Percentiles rank a stretch among this genome's conserved stretches.
Conservation (phyloP, 2,797 vertebrate species). For the Danio tinwini region DNA sequence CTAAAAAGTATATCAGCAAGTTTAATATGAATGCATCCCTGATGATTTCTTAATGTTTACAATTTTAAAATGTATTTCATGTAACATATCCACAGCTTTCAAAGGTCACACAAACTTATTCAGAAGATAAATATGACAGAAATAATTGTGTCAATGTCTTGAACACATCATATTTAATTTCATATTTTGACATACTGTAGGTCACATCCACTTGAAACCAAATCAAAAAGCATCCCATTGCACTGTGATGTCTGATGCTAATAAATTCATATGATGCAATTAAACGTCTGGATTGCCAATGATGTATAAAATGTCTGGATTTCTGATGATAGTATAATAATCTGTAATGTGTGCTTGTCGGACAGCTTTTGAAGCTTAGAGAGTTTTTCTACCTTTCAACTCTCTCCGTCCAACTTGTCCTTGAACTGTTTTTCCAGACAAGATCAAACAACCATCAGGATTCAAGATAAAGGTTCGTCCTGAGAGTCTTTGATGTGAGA, state of each 20-base stretch:
- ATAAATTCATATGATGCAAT: constrained; percentile 18
- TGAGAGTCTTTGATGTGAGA: constrained; percentile 26
- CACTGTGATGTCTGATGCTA: background rate
- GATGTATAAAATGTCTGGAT: background rate
- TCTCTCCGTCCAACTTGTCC: constrained; percentile 9
- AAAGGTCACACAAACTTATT: background rate
- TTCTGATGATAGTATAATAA: constrained; percentile 2
- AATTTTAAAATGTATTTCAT: background rate
- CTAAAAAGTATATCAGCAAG: too few species aligned
- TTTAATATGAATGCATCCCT: too few species aligned
- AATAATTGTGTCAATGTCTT: background rate
- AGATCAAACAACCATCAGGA: constrained; percentile 38
- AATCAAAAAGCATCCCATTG: background rate
- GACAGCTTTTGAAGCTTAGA: constrained; percentile 28
- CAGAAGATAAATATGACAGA: background rate
- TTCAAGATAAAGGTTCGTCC: constrained; percentile 13
- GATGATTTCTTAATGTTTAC: too few species aligned
- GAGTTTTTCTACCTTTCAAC: constrained; percentile 24
- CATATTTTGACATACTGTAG: background rate
- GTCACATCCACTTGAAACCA: constrained; percentile 11
- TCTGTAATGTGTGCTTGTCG: constrained; percentile 14
- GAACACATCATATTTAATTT: constrained; percentile 3
- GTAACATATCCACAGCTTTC: background rate
- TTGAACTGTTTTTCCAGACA: constrained; percentile 38
- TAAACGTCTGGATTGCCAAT: constrained; percentile 22